Base-by-base conservation (phyloP, 2,888 invertebrate species). In the Hypsopygia costalis region DNA sequence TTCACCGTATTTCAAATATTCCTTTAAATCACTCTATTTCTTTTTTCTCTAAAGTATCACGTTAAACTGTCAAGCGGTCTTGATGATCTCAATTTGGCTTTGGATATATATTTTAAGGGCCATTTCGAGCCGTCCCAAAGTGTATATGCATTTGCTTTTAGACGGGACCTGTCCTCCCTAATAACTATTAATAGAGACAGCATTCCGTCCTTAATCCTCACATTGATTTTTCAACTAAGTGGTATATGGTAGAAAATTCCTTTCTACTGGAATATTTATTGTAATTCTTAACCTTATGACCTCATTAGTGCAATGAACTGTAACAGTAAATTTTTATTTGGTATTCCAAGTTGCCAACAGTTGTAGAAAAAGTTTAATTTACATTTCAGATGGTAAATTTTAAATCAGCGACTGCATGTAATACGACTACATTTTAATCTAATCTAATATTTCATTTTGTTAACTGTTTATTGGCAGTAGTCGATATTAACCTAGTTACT, bases 11-110 rank as follows among this genome's bases (percentile, higher is more conserved):
- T 12, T 27, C 16, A 34, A 34, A 4, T 16, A 4, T 27, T 25
- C 29, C 25, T 34, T 20, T n/a, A 20, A 11, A 40, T 34, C 29
- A 34, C 29, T 10, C 3, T 40, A 11, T 33, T 41, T 38, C 42
- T 46, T 46, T 49, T 44, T 43, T 30, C 60, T 59, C 61, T 51
- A 29, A 55, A 44, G 49, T 52, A 62, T 62, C 62, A 55, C 55
- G 47, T 51, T 58, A 43, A 60, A 55, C 58, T 69, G 69, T 69
- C 69, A 64, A 49, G 54, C 46, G 44, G 21, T 21, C 46, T 47
- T 61, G 60, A 65, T 58, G 60, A 44, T 56, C 63, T 58, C 59
- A 56, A 64, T 64, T 68, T 69, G 60, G 63, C 43, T 59, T 51
- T 46, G 58, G 57, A 56, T 62, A 62, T 63, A 16, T 16, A n/a